Evolutionary conservation across 1,140 invertebrate genomes (phyloP).

Genomic region (Anastatus disparis): DNA sequence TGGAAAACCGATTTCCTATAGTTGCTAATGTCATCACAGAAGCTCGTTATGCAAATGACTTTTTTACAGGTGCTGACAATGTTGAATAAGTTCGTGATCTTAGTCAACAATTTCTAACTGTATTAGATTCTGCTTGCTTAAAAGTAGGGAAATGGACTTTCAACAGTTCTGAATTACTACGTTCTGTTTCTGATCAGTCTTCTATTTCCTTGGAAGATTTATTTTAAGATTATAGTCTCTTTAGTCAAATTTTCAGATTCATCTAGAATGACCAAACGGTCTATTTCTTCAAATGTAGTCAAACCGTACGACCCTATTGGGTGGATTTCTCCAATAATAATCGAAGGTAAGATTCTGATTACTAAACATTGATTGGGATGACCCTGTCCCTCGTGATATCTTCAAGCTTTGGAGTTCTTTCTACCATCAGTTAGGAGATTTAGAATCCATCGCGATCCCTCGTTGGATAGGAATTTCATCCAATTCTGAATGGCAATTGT

Average conservation of each 20-base stretch:
- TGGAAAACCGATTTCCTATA: background rate
- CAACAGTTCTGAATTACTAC: background rate
- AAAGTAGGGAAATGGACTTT: background rate
- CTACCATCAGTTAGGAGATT: background rate
- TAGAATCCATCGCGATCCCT: background rate
- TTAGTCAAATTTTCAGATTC: no score
- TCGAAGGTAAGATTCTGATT: background rate
- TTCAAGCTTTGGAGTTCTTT: background rate
- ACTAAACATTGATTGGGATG: background rate
- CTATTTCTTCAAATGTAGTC: background rate
- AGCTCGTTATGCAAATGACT: background rate
- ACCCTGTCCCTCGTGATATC: background rate
- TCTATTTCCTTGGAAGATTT: background rate
- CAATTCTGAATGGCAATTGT: background rate
- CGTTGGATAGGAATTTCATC: background rate
- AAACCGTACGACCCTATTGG: slow-evolving; percentile 5
- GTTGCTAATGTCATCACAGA: background rate
- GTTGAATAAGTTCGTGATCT: background rate
- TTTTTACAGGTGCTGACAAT: background rate
- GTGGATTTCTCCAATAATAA: background rate
- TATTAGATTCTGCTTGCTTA: background rate
- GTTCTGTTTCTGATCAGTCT: background rate
- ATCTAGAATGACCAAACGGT: background rate
- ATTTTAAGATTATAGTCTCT: no score
- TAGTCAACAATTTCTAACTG: background rate